A percentile compares a stretch with the other conserved stretches of the same genome.
phyloP scores from a whole-genome alignment of 2,888 invertebrate species.

The Luperina testacea region DNA sequence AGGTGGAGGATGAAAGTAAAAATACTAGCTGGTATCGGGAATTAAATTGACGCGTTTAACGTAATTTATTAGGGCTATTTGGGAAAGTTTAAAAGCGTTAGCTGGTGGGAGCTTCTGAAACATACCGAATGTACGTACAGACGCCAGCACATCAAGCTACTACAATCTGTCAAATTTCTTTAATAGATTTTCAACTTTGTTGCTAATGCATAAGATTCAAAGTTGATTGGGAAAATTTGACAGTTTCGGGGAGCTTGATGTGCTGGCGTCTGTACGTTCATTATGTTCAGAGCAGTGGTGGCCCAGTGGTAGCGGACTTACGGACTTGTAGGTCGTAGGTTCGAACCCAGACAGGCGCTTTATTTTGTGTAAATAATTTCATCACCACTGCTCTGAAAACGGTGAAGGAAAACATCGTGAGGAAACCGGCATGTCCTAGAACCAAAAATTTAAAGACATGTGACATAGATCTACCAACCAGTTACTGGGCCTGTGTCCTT shows the following conservation, averaged over 20 bases:
- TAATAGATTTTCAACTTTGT: too few relatives aligned
- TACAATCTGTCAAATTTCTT: too few relatives aligned
- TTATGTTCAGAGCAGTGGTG: not conserved
- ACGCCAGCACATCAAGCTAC: too few relatives aligned
- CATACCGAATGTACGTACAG: not conserved
- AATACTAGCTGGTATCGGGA: constrained; percentile 12
- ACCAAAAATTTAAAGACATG: not conserved
- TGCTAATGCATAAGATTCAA: too few relatives aligned
- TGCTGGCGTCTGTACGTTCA: too few relatives aligned
- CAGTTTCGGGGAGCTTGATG: too few relatives aligned
- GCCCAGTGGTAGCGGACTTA: not conserved
- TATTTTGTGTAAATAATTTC: not conserved
- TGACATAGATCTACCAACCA: not conserved
- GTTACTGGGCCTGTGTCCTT: not conserved
- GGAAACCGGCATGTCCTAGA: not conserved
- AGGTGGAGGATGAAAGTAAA: constrained; percentile 47
- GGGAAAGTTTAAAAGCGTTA: not conserved
- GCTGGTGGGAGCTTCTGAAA: not conserved
- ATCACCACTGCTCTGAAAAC: not conserved
- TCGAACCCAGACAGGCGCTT: not conserved
- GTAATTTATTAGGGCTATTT: constrained; percentile 11
- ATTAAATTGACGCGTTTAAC: not conserved
- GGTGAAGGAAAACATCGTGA: not conserved
- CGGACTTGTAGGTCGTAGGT: not conserved
- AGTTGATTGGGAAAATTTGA: too few relatives aligned